phyloP scores from a whole-genome alignment of 2,797 vertebrate species.

The Fratercula arctica region DNA sequence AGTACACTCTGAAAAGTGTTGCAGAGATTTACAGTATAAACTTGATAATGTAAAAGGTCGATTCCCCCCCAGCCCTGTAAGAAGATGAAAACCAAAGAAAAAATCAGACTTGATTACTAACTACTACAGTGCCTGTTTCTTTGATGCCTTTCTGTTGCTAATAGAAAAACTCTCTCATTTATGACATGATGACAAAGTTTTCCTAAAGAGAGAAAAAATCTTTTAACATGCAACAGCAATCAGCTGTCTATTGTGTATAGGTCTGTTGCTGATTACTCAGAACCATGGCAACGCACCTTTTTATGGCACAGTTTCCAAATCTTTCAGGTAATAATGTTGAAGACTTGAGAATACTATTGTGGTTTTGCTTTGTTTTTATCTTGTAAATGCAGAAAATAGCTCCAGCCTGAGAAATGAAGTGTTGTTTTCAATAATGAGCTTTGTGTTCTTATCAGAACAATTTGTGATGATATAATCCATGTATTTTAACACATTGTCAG shows the following conservation, averaged over 20 bases:
- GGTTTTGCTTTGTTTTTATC: conserved; percentile 28
- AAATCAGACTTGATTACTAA: background rate
- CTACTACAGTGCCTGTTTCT: background rate
- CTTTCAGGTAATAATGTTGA: conserved; percentile 6
- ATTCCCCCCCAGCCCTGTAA: rapidly evolving
- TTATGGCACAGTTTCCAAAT: background rate
- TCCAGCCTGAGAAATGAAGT: background rate
- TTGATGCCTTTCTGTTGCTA: conserved; percentile 12
- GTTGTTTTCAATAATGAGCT: background rate
- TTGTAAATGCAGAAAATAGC: background rate
- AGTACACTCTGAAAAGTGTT: background rate
- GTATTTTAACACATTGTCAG: background rate
- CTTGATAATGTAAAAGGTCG: background rate
- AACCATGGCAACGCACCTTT: conserved; percentile 63
- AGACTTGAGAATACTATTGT: background rate
- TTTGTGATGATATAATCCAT: background rate
- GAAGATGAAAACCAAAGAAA: background rate
- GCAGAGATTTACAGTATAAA: background rate
- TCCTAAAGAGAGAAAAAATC: background rate
- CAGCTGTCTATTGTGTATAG: background rate
- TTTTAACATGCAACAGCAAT: background rate
- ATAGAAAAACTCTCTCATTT: background rate
- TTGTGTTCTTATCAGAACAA: background rate
- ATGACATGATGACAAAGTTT: conserved; percentile 23
- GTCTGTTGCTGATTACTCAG: conserved; percentile 17